Percentiles rank a stretch among this genome's conserved stretches.
These are phyloP conservation scores for Sialis lutaria DNA, from an alignment of 2,888 invertebrate species.

Conservation along the genomic window DNA sequence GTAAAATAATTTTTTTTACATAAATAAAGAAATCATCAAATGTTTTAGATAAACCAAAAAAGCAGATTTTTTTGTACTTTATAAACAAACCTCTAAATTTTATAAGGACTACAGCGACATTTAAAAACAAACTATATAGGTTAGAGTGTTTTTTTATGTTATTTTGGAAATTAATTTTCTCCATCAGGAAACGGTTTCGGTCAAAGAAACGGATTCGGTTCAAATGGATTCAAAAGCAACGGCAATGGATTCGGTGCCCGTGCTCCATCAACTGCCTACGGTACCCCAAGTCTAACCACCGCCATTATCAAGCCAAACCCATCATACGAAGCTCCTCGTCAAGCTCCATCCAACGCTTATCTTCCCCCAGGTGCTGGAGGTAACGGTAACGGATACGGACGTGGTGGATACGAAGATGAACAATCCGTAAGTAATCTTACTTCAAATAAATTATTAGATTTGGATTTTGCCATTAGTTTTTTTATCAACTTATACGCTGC, in stretches of 20 bases:
- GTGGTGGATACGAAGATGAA: slow-evolving; percentile 15
- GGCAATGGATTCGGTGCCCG: not conserved
- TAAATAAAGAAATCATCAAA: too few relatives aligned
- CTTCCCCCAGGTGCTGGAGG: slow-evolving; percentile 24
- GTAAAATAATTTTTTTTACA: too few relatives aligned
- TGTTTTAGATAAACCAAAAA: too few relatives aligned
- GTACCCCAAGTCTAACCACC: slow-evolving; percentile 6
- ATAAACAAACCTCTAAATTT: too few relatives aligned
- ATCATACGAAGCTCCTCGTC: slow-evolving; percentile 10
- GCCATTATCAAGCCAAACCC: slow-evolving; percentile 6
- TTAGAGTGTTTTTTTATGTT: too few relatives aligned
- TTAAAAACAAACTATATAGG: too few relatives aligned
- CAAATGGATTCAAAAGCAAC: slow-evolving; percentile 1
- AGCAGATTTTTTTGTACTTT: too few relatives aligned
- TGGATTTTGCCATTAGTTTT: not conserved
- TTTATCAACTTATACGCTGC: too few relatives aligned
- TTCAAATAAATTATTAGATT: not conserved
- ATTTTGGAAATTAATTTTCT: slow-evolving; percentile 5
- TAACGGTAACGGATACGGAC: slow-evolving; percentile 18
- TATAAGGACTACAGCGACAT: too few relatives aligned
- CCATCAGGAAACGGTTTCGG: slow-evolving; percentile 11
- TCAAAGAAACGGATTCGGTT: slow-evolving; percentile 1
- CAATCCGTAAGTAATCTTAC: not conserved
- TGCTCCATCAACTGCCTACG: slow-evolving; percentile 8
- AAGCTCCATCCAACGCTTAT: slow-evolving; percentile 22